Evolutionary conservation across 2,113 vertebrate species (phyloP), one percentile per base, ranked within the genome.

Genomic region (Albula goreensis): DNA sequence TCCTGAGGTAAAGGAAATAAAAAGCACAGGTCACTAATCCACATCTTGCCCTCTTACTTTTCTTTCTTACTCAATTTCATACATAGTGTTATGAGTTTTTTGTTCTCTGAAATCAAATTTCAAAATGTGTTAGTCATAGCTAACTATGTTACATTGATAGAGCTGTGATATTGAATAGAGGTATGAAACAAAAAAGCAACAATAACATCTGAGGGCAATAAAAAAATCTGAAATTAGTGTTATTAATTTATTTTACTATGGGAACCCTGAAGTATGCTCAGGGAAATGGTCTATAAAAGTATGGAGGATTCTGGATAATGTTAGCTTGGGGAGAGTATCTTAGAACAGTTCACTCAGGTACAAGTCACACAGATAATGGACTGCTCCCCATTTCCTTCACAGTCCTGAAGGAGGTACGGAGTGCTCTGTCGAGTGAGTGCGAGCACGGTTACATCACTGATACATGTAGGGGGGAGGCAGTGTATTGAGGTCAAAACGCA

Each of bases 1-100:
- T 92, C 88, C 90, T 83, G 88, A 91, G 91, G 88, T 80, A 87
- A 86, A 92, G 91, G 86, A 90, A 92, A 93, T 90, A 89, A 89
- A 92, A 80, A 92, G 31, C 86, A 90, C 86, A 90, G 91, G 88
- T 87, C 77, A 7, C 78, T 70, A n/a, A 70, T 70, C 19, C 19
- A 70, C 22, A 6, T 74, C 4, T 74, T 74, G 31, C 70, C n/a
- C 2, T 74, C 10, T 31, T 74, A 22, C 22, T 74, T 31, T 74
- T 10, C 22, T 63, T 22, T 41, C 31, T 41, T 41, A 41, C 31
- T 41, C 60, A 5, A 7, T 22, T 66, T 66, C 60, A 66, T 88
- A 91, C 90, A 89, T 63, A 90, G 85, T 22, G n/a, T 81, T 81
- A 85, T 48, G 53, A 80, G 80, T 31, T 74, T 74, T n/a, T 74